A percentile compares a stretch with the other conserved stretches of the same genome.
Conservation (phyloP, 1,140 invertebrate species). For the Venturia canescens region DNA sequence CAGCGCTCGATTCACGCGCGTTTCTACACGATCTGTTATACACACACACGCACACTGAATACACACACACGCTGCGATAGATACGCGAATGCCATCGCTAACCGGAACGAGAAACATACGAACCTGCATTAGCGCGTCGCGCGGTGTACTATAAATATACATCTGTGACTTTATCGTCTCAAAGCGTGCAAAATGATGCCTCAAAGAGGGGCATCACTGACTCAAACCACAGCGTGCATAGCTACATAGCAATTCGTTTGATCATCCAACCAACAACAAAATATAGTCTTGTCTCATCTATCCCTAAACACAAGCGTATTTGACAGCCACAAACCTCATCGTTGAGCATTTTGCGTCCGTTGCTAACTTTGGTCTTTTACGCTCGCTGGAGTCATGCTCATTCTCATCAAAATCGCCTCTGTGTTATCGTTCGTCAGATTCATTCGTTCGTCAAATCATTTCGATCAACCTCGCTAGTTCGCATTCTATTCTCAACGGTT, state of each 20-base stretch:
- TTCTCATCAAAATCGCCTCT: too few relatives aligned
- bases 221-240: conserved; percentile 12
- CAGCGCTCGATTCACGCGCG: conserved; percentile 8
- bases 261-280: conserved; percentile 12
- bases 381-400: neutral
- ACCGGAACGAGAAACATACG: conserved; percentile 15
- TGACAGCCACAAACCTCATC: conserved; percentile 12
- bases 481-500: too few relatives aligned
- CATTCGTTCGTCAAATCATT: too few relatives aligned
- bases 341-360: neutral
- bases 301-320: neutral
- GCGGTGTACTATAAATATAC: neutral
- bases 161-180: neutral
- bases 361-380: neutral
- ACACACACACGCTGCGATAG: neutral
- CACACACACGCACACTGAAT: too few relatives aligned
- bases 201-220: conserved; percentile 9
- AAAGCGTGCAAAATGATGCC: conserved; percentile 24
- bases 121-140: neutral
- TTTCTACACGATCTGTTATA: neutral
- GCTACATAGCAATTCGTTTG: conserved; percentile 4
- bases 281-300: neutral
- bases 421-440: too few relatives aligned
- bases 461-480: too few relatives aligned
- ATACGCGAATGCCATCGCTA: neutral